Evolutionary conservation across 2,113 vertebrate species (phyloP).

Genomic region (Myiagra hebetior): DNA sequence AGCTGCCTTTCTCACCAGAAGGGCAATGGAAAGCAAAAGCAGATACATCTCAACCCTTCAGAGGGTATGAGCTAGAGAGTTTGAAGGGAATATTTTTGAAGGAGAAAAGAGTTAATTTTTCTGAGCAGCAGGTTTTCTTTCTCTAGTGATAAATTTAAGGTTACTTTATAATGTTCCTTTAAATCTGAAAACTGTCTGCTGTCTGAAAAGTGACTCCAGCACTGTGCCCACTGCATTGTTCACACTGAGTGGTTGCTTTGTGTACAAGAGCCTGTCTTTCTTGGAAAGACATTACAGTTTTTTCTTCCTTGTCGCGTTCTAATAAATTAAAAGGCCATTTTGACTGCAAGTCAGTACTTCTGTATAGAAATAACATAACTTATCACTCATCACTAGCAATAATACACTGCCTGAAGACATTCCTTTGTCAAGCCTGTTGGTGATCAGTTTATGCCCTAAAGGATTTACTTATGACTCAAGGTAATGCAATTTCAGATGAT

Average conservation of each 20-base stretch:
- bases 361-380: conserved; percentile 36
- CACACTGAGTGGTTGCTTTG: neutral
- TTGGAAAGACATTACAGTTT: neutral
- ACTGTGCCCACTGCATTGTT: neutral
- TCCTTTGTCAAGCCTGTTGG: conserved; percentile 44
- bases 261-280: neutral
- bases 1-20: neutral
- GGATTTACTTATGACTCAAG: conserved; percentile 6
- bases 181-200: neutral
- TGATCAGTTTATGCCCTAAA: conserved; percentile 51
- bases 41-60: neutral
- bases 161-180: neutral
- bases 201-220: neutral
- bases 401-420: conserved; percentile 43
- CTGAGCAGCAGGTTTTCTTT: neutral
- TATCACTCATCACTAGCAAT: conserved; percentile 50
- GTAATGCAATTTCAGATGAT: conserved; percentile 11
- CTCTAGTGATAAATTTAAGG: neutral
- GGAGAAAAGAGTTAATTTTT: neutral
- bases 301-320: neutral
- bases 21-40: neutral
- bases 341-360: conserved; percentile 34
- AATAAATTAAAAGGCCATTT: conserved; percentile 26
- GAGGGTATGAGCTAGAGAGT: neutral
- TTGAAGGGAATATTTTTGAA: neutral